These are phyloP conservation scores for Rugalucina vietnamica DNA, from an alignment of 2,888 invertebrate species.

Conservation along the genomic window DNA sequence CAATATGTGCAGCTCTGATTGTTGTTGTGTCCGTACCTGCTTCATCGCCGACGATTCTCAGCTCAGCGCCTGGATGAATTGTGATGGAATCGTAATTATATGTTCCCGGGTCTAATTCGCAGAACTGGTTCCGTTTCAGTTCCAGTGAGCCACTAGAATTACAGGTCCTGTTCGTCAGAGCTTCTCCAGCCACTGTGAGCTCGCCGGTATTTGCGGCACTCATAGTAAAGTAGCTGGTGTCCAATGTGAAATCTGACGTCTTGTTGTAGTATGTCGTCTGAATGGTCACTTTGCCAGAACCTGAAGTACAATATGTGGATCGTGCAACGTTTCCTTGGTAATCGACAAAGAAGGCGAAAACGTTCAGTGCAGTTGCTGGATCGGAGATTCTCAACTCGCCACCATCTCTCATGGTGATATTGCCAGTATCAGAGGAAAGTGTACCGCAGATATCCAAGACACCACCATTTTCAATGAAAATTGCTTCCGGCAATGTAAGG, in stretches of 20 bases:
- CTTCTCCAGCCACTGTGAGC: constrained; percentile 20
- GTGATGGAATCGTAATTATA: constrained; percentile 59
- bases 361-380: constrained; percentile 54
- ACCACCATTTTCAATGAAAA: constrained; percentile 57
- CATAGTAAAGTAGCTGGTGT: constrained; percentile 39
- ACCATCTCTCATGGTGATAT: constrained; percentile 54
- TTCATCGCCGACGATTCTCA: constrained; percentile 64
- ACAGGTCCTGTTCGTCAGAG: constrained; percentile 32
- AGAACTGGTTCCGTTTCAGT: constrained; percentile 60
- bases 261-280: constrained; percentile 49
- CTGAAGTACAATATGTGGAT: constrained; percentile 48
- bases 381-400: constrained; percentile 59
- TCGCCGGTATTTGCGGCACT: constrained; percentile 12
- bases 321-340: constrained; percentile 57
- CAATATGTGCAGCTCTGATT: constrained; percentile 59
- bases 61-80: constrained; percentile 65
- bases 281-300: constrained; percentile 34
- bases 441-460: constrained; percentile 68
- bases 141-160: constrained; percentile 49
- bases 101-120: constrained; percentile 54
- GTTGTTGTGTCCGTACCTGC: constrained; percentile 59
- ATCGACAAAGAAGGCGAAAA: constrained; percentile 56
- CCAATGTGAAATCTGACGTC: constrained; percentile 47
- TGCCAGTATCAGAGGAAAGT: constrained; percentile 52
- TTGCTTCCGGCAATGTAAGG: constrained; percentile 64